These are phyloP conservation scores for Drosophila nr. perissopoda DNA, from an alignment of 2,888 invertebrate species.

Conservation along the genomic window DNA sequence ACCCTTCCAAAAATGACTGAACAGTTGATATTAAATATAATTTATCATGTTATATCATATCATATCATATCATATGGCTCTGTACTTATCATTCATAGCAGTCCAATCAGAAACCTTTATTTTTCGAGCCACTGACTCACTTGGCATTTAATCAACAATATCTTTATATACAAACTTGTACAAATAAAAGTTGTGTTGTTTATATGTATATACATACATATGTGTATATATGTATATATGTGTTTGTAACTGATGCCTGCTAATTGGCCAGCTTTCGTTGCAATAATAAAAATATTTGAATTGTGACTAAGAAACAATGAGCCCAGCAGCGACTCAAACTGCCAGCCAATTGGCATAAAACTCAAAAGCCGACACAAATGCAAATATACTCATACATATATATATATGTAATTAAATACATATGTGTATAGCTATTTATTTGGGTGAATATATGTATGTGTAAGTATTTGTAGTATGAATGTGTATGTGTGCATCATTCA, in stretches of 20 bases:
- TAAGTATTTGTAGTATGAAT: constrained; percentile 15
- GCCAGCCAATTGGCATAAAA: constrained; percentile 58
- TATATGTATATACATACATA: background rate
- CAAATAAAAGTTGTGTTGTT: background rate
- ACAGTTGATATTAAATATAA: background rate
- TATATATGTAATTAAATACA: background rate
- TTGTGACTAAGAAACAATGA: constrained; percentile 72
- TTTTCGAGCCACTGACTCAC: constrained; percentile 59
- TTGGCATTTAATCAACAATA: constrained; percentile 68
- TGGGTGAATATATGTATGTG: background rate
- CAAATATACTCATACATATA: constrained; percentile 36
- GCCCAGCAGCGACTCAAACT: constrained; percentile 34
- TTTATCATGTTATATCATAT: constrained; percentile 23
- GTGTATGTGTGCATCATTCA: constrained; percentile 4
- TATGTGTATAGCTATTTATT: constrained; percentile 1
- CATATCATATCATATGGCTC: constrained; percentile 25
- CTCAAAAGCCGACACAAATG: constrained; percentile 65
- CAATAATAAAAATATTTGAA: constrained; percentile 67
- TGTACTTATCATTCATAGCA: constrained; percentile 26
- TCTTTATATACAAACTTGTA: constrained; percentile 31
- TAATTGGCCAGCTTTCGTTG: constrained; percentile 78
- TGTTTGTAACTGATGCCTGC: constrained; percentile 42
- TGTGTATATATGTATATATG: background rate
- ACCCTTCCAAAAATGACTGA: background rate
- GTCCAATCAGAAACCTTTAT: constrained; percentile 31